These are phyloP conservation scores for Macrobrachium nipponense DNA, from an alignment of 1,140 invertebrate species.

Conservation along the genomic window DNA sequence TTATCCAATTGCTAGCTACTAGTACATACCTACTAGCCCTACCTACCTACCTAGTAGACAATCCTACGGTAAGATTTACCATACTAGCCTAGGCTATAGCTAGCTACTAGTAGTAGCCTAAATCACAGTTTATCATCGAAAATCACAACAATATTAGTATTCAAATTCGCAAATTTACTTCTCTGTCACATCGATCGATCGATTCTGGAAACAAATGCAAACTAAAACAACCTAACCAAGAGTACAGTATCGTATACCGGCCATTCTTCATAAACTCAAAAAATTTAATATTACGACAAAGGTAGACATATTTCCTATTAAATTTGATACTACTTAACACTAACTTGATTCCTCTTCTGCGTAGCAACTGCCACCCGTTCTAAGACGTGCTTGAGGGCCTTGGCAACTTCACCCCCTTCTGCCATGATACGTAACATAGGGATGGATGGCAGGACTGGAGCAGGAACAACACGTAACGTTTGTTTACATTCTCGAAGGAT, in stretches of 20 bases:
- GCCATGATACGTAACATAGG: constrained; percentile 15
- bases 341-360: constrained; percentile 31
- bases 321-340: neutral
- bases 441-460: neutral
- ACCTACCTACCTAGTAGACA: too few species aligned
- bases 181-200: too few species aligned
- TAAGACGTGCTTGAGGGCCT: constrained; percentile 45
- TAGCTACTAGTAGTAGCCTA: too few species aligned
- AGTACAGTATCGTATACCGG: neutral
- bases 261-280: neutral
- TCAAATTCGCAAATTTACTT: too few species aligned
- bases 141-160: too few species aligned
- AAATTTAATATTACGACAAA: neutral
- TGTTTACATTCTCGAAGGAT: neutral
- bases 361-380: constrained; percentile 31
- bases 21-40: too few species aligned
- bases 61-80: too few species aligned
- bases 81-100: too few species aligned
- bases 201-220: too few species aligned
- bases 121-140: too few species aligned
- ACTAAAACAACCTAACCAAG: neutral
- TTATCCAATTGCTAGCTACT: too few species aligned
- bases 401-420: constrained; percentile 45
- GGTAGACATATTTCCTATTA: neutral
- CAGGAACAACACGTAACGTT: neutral